Percentiles rank a stretch among this genome's conserved stretches.
Evolutionary conservation across 2,888 invertebrate genomes (phyloP).

Genomic region (Tryphoninae sp.): DNA sequence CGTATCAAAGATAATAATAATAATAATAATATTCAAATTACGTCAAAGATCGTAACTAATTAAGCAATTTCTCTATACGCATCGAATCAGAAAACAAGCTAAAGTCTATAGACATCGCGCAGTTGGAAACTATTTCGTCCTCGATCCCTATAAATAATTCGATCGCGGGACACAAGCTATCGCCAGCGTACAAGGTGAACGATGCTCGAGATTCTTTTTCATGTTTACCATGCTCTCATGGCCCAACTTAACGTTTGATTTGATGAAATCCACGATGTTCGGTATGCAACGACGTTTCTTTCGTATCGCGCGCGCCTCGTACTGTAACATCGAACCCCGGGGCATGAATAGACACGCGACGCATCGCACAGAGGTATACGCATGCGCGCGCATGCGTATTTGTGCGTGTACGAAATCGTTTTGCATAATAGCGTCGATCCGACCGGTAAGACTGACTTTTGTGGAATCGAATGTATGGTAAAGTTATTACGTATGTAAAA

Average conservation of each 20-base stretch:
- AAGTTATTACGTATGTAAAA: slow-evolving; percentile 57
- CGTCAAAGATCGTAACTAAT: slow-evolving; percentile 21
- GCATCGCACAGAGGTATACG: neutral
- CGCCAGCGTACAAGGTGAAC: too few species aligned
- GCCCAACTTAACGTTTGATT: too few species aligned
- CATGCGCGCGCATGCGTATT: neutral
- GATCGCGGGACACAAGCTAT: too few species aligned
- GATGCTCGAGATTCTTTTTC: too few species aligned
- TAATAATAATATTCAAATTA: slow-evolving; percentile 5
- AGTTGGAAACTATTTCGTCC: too few species aligned
- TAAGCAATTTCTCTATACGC: slow-evolving; percentile 24
- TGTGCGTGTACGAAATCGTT: slow-evolving; percentile 28
- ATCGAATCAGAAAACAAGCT: neutral
- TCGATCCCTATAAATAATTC: too few species aligned
- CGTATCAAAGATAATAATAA: neutral
- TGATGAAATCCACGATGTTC: neutral
- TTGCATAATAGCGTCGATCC: slow-evolving; percentile 53
- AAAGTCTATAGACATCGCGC: too few species aligned
- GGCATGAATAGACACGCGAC: slow-evolving; percentile 53
- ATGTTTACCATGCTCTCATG: too few species aligned
- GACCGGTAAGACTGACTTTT: slow-evolving; percentile 36
- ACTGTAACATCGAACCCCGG: neutral
- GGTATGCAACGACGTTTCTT: neutral
- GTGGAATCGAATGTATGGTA: slow-evolving; percentile 45
- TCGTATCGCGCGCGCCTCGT: neutral